Evolutionary conservation across 2,113 vertebrate species (phyloP).

Genomic region (Hypanus sabinus): DNA sequence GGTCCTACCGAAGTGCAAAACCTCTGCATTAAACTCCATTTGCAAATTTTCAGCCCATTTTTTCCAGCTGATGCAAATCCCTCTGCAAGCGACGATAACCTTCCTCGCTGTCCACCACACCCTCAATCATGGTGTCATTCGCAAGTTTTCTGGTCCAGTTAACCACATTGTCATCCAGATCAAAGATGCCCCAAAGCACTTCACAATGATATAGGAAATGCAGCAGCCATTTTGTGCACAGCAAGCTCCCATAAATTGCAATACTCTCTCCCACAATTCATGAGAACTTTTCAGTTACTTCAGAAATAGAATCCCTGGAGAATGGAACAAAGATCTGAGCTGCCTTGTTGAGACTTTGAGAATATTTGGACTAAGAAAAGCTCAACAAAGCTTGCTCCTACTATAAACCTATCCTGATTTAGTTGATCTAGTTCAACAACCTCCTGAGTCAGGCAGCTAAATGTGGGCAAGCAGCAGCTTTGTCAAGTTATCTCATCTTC

Average conservation of each 20-base stretch:
- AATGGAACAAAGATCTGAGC: neutral
- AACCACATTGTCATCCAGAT: too few relatives aligned
- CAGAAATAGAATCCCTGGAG: neutral
- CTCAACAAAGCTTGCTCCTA: neutral
- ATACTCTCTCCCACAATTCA: neutral
- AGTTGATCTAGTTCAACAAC: neutral
- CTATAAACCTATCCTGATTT: neutral
- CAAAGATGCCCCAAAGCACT: too few relatives aligned
- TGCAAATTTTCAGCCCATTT: too few relatives aligned
- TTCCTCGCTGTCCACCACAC: too few relatives aligned
- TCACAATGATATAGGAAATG: too few relatives aligned
- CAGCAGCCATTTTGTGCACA: too few relatives aligned
- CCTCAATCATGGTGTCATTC: too few relatives aligned
- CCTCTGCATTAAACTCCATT: too few relatives aligned
- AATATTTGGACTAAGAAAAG: neutral
- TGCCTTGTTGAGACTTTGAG: neutral
- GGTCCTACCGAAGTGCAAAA: too few relatives aligned
- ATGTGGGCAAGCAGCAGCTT: neutral
- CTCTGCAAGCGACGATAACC: too few relatives aligned
- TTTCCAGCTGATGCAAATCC: too few relatives aligned
- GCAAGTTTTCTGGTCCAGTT: too few relatives aligned
- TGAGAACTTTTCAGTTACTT: neutral
- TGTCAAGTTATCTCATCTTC: neutral
- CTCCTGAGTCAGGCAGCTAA: neutral
- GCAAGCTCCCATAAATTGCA: neutral